Evolutionary conservation across 1,140 invertebrate species (phyloP).

Genomic region (Drosophila kikkawai): DNA sequence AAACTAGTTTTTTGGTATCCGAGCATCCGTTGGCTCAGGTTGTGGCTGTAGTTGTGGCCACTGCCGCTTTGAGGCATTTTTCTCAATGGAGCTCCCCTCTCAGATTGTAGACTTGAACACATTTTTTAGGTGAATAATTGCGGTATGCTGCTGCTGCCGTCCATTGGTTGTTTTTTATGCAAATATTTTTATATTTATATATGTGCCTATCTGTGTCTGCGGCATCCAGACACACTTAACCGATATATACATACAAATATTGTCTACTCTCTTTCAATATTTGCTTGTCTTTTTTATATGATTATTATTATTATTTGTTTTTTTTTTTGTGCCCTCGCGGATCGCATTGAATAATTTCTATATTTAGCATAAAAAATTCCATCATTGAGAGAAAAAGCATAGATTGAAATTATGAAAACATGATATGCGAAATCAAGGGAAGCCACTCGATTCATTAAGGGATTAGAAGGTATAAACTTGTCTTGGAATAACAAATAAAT

Average conservation of each 20-base stretch:
- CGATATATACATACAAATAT: slow-evolving; percentile 28
- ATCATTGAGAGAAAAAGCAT: slow-evolving; percentile 33
- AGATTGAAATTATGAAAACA: slow-evolving; percentile 64
- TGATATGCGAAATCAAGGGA: slow-evolving; percentile 49
- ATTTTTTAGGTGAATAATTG: slow-evolving; percentile 75
- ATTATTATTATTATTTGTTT: slow-evolving; percentile 30
- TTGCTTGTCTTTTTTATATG: slow-evolving; percentile 45
- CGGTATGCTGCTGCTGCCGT: slow-evolving; percentile 48
- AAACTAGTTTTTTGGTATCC: slow-evolving; percentile 80
- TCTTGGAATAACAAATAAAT: neutral
- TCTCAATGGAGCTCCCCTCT: slow-evolving; percentile 75
- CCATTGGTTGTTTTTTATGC: slow-evolving; percentile 63
- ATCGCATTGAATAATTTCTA: slow-evolving; percentile 79
- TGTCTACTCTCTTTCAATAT: slow-evolving; percentile 58
- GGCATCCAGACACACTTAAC: slow-evolving; percentile 60
- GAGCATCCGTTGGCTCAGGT: slow-evolving; percentile 80
- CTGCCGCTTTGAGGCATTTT: slow-evolving; percentile 57
- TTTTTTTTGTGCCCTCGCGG: slow-evolving; percentile 37
- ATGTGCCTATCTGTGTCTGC: slow-evolving; percentile 31
- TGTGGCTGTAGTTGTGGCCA: slow-evolving; percentile 52
- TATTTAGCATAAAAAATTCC: slow-evolving; percentile 78
- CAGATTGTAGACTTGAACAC: slow-evolving; percentile 69
- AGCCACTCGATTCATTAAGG: slow-evolving; percentile 30
- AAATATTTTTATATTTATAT: slow-evolving; percentile 44
- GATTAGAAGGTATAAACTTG: slow-evolving; percentile 15